Evolutionary conservation across 2,888 invertebrate species (phyloP), one percentile per base, ranked within the genome.

Genomic region (Sclerodermus sp.): DNA sequence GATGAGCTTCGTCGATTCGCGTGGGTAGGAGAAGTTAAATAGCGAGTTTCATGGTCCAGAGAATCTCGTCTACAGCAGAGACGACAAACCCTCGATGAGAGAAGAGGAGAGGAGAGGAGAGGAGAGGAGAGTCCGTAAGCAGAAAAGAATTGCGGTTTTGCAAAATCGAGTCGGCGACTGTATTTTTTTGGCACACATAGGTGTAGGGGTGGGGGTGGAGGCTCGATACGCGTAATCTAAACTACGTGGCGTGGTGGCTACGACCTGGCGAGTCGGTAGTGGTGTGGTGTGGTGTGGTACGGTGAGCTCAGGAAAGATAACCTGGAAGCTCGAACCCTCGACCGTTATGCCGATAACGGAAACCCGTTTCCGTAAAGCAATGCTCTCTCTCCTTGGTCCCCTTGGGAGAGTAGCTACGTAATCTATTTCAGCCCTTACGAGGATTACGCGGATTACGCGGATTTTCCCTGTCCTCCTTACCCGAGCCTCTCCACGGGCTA

Each of bases 401-500:
- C 50, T 38, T 15, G 53, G 53, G 53, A n/a, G n/a, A 54, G 45
- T 52, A 41, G 42, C 47, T 59, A 52, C 48, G 62, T 66, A 58
- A 67, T 67, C 70, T 62, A 62, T 66, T 63, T 61, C 53, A 57
- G 56, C 57, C 60, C 58, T 62, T 62, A 48, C 56, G 49, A 44
- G 66, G 66, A 68, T 70, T 67, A 65, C 58, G 48, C 49, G 66
- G 66, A 68, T 70, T 67, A 65, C 58, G 48, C 49, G 53, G 58
- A 60, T 58, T 62, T 61, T 61, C 51, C 32, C 29, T 43, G 41
- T 38, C 38, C 45, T 29, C 38, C 42, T 47, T 46, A 18, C 50
- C 14, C 37, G n/a, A n/a, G n/a, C n/a, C n/a, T n/a, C n/a, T n/a
- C n/a, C n/a, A n/a, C n/a, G n/a, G n/a, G n/a, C n/a, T n/a, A n/a